These are phyloP conservation scores for Dermatemys mawii DNA, from an alignment of 2,113 vertebrate genomes.

Conservation along the genomic window DNA sequence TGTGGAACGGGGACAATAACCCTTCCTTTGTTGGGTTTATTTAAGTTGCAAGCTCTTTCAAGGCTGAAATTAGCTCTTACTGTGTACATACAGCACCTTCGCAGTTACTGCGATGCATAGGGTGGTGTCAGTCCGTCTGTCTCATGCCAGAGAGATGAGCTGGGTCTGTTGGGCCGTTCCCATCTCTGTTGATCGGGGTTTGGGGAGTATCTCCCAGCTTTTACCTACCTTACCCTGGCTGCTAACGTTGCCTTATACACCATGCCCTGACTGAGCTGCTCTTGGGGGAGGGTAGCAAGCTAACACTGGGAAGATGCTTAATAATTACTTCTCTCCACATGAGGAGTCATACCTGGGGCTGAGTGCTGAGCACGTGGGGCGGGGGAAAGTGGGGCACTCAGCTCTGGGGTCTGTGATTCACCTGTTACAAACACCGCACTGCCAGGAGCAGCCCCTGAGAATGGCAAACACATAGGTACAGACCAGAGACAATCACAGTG, in stretches of 20 bases:
- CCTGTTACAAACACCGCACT: conserved; percentile 53
- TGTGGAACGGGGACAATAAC: no score
- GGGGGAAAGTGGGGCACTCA: conserved; percentile 53
- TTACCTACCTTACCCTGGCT: not conserved
- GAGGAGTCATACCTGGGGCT: conserved; percentile 1
- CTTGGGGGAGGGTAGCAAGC: not conserved
- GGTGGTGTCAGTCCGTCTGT: no score
- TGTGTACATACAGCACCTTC: no score
- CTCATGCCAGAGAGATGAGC: no score
- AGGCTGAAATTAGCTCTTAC: no score
- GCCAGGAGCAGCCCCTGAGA: not conserved
- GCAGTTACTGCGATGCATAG: no score
- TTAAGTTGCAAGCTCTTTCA: no score
- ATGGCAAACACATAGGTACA: not conserved
- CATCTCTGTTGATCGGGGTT: not conserved
- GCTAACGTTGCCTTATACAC: no score
- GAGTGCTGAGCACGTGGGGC: conserved; percentile 25
- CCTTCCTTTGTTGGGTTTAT: no score
- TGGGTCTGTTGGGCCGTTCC: no score
- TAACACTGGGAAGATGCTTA: not conserved
- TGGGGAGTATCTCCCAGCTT: not conserved
- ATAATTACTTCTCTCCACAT: not conserved
- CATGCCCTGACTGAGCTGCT: not conserved
- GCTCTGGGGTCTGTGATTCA: conserved; percentile 18
- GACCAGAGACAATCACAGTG: not conserved